Conservation (phyloP, 1,140 invertebrate genomes). For the Drosophila repletoides region DNA sequence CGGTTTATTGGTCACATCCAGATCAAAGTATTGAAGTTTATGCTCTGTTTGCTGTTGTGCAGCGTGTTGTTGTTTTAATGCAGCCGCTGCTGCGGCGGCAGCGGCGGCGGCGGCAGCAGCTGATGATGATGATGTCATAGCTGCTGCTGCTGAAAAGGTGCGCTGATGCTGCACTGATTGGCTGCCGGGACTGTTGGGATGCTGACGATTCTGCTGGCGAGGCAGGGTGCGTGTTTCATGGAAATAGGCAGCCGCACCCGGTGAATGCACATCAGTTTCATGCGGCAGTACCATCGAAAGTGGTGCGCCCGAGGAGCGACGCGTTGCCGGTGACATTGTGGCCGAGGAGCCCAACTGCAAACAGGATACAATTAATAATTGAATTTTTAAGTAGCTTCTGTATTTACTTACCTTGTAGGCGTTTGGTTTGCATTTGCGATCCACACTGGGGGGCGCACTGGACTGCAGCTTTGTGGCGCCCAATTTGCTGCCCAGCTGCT, state of each 20-base stretch:
- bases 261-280: constrained; percentile 60
- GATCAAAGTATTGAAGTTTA: constrained; percentile 87
- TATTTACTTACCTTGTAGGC: constrained; percentile 56
- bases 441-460: constrained; percentile 65
- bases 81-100: constrained; percentile 6
- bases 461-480: constrained; percentile 67
- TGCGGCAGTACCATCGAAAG: constrained; percentile 67
- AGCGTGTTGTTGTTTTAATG: constrained; percentile 34
- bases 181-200: constrained; percentile 65
- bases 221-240: constrained; percentile 78
- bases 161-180: constrained; percentile 71
- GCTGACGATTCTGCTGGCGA: constrained; percentile 57
- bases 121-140: constrained; percentile 47
- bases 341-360: constrained; percentile 51
- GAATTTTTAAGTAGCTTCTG: not conserved
- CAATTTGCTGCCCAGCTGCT: constrained; percentile 63
- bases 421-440: constrained; percentile 77
- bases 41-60: constrained; percentile 57
- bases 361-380: not conserved
- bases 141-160: constrained; percentile 58
- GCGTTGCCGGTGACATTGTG: constrained; percentile 56
- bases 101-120: constrained; percentile 1
- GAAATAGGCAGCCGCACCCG: constrained; percentile 40
- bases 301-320: constrained; percentile 64
- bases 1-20: constrained; percentile 84